Conservation (phyloP, 2,888 invertebrate genomes). For the Bombyx huttoni region DNA sequence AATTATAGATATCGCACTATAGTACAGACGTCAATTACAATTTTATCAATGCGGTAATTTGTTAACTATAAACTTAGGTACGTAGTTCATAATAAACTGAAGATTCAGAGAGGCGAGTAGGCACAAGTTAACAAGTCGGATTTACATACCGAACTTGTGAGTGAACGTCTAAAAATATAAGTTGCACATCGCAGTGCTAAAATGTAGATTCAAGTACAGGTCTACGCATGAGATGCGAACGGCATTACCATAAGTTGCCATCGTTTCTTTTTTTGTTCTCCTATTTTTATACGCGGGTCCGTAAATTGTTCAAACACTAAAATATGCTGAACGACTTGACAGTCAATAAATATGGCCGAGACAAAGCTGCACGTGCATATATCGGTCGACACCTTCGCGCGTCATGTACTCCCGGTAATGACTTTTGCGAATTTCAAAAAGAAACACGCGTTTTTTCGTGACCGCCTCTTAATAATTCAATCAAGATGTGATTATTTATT, state of each 20-base stretch:
- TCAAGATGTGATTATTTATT: too few species aligned
- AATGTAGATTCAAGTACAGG: constrained; percentile 9
- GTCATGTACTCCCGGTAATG: background rate
- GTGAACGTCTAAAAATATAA: constrained; percentile 53
- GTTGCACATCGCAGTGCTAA: constrained; percentile 25
- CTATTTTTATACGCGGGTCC: background rate
- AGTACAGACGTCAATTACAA: background rate
- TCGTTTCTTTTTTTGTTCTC: constrained; percentile 1
- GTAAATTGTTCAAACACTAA: background rate
- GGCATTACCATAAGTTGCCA: constrained; percentile 5
- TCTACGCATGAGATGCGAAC: constrained; percentile 1
- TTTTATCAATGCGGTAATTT: background rate
- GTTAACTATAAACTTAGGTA: background rate
- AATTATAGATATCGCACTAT: background rate
- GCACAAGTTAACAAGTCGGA: constrained; percentile 39
- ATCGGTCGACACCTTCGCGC: background rate
- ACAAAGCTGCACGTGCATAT: background rate
- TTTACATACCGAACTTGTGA: constrained; percentile 48
- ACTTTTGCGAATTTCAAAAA: background rate
- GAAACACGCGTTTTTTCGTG: too few species aligned
- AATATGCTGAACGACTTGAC: background rate
- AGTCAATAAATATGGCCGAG: background rate
- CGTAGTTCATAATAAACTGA: background rate
- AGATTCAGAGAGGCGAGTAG: constrained; percentile 11
- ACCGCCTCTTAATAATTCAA: too few species aligned